Evolutionary conservation across 2,113 vertebrate genomes (phyloP).

Genomic region (Otocyon megalotis): DNA sequence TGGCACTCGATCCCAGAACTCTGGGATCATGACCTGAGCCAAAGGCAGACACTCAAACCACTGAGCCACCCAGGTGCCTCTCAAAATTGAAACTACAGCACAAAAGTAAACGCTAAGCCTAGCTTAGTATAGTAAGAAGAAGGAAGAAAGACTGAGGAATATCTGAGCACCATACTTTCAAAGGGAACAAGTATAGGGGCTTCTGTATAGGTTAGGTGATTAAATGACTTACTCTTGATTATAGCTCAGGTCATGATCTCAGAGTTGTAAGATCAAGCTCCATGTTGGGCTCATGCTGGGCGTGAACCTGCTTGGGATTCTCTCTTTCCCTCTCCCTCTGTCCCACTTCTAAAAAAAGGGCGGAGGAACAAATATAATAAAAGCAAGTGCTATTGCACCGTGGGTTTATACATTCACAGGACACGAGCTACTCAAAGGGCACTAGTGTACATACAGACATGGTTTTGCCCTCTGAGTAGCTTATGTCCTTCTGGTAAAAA

Average conservation of each 20-base stretch:
- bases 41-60: too few species aligned
- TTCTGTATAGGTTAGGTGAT: neutral
- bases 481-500: neutral
- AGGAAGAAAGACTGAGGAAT: neutral
- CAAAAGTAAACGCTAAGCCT: neutral
- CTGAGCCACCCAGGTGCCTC: too few species aligned
- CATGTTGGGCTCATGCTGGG: neutral
- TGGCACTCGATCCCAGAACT: too few species aligned
- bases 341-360: neutral
- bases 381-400: neutral
- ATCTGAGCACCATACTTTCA: neutral
- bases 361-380: neutral
- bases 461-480: neutral
- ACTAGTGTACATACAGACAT: neutral
- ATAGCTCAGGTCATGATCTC: neutral
- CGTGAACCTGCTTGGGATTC: neutral
- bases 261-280: neutral
- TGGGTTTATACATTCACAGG: neutral
- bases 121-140: neutral
- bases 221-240: neutral
- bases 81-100: conserved; percentile 39
- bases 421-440: neutral
- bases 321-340: neutral
- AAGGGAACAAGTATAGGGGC: neutral
- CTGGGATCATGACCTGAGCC: too few species aligned